phyloP scores from a whole-genome alignment of 2,888 invertebrate genomes.

The Chironomus riparius region DNA sequence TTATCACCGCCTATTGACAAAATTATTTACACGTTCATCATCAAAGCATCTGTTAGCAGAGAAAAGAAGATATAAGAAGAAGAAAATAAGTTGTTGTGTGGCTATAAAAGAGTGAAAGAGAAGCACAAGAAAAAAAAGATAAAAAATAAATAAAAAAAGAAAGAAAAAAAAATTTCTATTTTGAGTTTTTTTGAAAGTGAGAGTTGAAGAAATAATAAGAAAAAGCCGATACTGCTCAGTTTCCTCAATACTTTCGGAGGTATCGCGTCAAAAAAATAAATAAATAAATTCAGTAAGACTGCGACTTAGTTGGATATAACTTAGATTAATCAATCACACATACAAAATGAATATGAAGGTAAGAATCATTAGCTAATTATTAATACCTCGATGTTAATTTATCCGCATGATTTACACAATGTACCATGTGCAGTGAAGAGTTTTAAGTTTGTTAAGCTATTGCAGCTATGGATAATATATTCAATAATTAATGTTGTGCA shows the following conservation, averaged over 20 bases:
- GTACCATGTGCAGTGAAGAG: no score
- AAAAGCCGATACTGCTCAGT: conserved; percentile 10
- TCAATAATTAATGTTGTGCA: no score
- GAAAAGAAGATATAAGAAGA: not conserved
- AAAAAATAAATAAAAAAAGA: not conserved
- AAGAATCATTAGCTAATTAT: not conserved
- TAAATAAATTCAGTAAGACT: not conserved
- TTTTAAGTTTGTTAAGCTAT: no score
- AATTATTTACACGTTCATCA: not conserved
- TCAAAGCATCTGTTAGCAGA: not conserved
- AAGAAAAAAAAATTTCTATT: conserved; percentile 13
- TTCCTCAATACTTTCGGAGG: not conserved
- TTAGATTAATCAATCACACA: not conserved
- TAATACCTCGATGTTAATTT: no score
- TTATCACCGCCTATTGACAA: conserved; percentile 16
- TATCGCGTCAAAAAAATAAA: not conserved
- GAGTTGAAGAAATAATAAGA: conserved; percentile 12
- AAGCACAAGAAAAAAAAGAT: not conserved
- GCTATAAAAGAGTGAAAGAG: not conserved
- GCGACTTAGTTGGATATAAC: not conserved
- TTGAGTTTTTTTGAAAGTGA: conserved; percentile 24
- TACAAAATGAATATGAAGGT: not conserved
- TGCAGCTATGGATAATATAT: no score
- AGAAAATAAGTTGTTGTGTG: not conserved
- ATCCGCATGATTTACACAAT: no score